Evolutionary conservation across 2,888 invertebrate species (phyloP), one percentile per base, ranked within the genome.

Genomic region (Dicyrtoma fusca): DNA sequence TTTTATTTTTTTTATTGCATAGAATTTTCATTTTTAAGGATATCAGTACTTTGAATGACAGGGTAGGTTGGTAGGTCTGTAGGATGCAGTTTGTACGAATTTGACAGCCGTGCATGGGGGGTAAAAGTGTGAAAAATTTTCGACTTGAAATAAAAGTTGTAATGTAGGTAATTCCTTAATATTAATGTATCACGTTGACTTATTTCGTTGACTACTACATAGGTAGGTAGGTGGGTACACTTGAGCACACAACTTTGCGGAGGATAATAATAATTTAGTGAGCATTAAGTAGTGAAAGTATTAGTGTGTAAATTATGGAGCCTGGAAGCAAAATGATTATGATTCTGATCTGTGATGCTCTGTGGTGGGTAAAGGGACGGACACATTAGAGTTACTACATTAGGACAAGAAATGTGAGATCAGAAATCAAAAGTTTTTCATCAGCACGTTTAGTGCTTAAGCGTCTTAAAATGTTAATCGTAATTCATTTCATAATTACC

Each of bases 221-320:
- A 34, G 34, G 34, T 5, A 3, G 8, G 34, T 34, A 34, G 34
- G 34, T 3, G 8, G 34, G 34, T 8, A 34, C 34, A 34, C 8
- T 34, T 5, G 4, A 34, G n/a, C 34, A 34, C 34, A 34, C 34
- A 34, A n/a, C n/a, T n/a, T n/a, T n/a, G n/a, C 8, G 8, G 34
- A 34, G 34, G 34, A 5, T 34, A 11, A 45, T 45, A 25, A 63
- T 63, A 47, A 63, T 63, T 63, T 45, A 63, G 23, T 42, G 14
- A 44, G 47, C n/a, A 47, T 63, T 45, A 45, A 21, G 8, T 45
- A 63, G 63, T 45, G 63, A 63, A 63, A 63, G 63, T 63, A 45
- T 19, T 23, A 21, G 47, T 25, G 25, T 44, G 47, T 44, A 23
- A 57, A 57, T 57, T 42, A 63, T 63, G 63, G 47, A 63, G 63